Evolutionary conservation across 2,113 vertebrate genomes (phyloP).

Genomic region (Regulus satrapa): DNA sequence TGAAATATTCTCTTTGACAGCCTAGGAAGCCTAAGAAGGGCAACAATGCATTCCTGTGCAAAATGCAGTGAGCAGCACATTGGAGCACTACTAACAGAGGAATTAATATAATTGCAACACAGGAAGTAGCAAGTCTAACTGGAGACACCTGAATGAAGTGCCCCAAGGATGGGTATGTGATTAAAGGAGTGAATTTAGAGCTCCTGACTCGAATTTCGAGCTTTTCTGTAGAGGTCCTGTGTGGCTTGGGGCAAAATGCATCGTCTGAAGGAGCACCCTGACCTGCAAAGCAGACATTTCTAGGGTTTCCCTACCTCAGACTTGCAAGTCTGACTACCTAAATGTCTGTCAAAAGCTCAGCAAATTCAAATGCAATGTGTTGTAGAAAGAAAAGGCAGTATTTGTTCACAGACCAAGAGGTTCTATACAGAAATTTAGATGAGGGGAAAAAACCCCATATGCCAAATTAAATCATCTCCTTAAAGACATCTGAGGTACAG

Average conservation of each 20-base stretch:
- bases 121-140: neutral
- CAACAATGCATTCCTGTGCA: neutral
- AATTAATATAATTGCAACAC: neutral
- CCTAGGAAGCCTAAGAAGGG: neutral
- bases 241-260: neutral
- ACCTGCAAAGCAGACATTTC: neutral
- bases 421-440: neutral
- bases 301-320: neutral
- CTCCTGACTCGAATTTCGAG: neutral
- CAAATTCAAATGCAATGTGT: neutral
- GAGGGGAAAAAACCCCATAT: neutral
- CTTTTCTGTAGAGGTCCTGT: neutral
- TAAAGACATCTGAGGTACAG: neutral
- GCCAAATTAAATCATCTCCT: accelerated
- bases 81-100: neutral
- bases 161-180: neutral
- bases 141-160: neutral
- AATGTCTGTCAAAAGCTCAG: neutral
- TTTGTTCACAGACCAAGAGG: neutral
- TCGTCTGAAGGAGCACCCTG: neutral
- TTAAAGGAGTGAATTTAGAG: neutral
- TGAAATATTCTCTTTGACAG: conserved; percentile 10
- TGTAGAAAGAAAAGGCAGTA: neutral
- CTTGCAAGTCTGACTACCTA: neutral
- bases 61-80: neutral